These are phyloP conservation scores for Pseudomyrmex concolor DNA, from an alignment of 1,140 invertebrate species.

Conservation along the genomic window DNA sequence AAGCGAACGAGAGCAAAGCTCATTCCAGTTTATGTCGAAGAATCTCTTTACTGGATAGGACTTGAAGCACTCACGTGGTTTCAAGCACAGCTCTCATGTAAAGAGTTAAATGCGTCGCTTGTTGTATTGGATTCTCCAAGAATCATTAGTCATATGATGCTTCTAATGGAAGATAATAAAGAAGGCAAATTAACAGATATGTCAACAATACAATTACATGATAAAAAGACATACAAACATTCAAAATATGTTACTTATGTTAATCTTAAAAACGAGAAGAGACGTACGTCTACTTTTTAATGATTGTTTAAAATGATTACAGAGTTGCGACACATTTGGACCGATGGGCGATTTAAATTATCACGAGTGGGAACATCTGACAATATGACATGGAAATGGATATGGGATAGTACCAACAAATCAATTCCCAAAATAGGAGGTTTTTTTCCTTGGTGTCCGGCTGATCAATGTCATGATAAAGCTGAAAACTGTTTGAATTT, in stretches of 20 bases:
- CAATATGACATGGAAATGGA: slow-evolving; percentile 40
- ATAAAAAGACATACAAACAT: background rate
- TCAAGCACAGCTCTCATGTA: slow-evolving; percentile 50
- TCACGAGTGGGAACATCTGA: background rate
- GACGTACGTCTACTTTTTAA: background rate
- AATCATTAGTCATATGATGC: slow-evolving; percentile 61
- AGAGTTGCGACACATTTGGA: slow-evolving; percentile 69
- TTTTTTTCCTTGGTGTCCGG: slow-evolving; percentile 62
- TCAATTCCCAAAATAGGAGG: slow-evolving; percentile 25
- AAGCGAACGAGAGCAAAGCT: background rate
- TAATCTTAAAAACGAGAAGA: background rate
- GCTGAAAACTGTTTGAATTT: slow-evolving; percentile 83
- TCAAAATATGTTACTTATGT: background rate
- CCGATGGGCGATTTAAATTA: slow-evolving; percentile 54
- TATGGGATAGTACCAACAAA: slow-evolving; percentile 50
- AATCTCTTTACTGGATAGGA: slow-evolving; percentile 62
- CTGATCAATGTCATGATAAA: slow-evolving; percentile 71
- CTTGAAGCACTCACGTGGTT: slow-evolving; percentile 47
- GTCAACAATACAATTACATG: slow-evolving; percentile 25
- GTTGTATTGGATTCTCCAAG: slow-evolving; percentile 60
- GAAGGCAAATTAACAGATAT: slow-evolving; percentile 33
- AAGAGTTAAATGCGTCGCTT: slow-evolving; percentile 51
- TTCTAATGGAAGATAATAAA: slow-evolving; percentile 64
- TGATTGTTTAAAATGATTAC: slow-evolving; percentile 6
- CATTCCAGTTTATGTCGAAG: background rate